Percentiles rank a stretch among this genome's conserved stretches.
phyloP scores from a whole-genome alignment of 2,113 vertebrate species.

The Callipepla squamata region DNA sequence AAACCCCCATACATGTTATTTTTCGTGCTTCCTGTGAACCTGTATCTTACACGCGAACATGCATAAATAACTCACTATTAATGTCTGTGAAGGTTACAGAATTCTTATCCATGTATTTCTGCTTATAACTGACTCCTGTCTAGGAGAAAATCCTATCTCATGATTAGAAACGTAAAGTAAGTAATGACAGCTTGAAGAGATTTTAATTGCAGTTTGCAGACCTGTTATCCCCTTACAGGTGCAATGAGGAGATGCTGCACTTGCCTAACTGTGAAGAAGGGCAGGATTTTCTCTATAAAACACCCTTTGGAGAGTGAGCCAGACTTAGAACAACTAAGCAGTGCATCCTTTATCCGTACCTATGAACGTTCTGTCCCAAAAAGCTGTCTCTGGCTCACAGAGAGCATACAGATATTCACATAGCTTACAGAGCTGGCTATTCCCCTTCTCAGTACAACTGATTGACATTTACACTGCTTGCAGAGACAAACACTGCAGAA shows the following conservation, averaged over 20 bases:
- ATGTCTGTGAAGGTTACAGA: not conserved
- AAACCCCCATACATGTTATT: not conserved
- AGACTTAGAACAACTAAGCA: not conserved
- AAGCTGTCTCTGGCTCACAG: not conserved
- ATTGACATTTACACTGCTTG: not conserved
- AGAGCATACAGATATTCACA: not conserved
- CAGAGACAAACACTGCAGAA: conserved; percentile 2
- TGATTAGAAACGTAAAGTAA: not conserved
- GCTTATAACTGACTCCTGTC: not conserved
- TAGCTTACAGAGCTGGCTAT: not conserved
- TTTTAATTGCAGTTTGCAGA: not conserved
- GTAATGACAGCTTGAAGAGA: not conserved
- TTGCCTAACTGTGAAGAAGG: not conserved
- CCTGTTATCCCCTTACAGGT: not conserved
- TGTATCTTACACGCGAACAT: not conserved
- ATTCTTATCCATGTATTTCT: not conserved
- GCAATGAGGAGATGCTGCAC: not conserved
- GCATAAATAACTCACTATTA: not conserved
- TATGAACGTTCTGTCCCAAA: not conserved
- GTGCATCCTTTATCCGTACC: not conserved
- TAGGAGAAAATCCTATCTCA: not conserved
- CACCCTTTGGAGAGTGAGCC: not conserved
- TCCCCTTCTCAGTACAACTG: not conserved
- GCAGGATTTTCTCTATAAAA: not conserved
- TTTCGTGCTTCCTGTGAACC: not conserved